Conservation (phyloP, 2,888 invertebrate genomes). For the Ectropis crepuscularia region DNA sequence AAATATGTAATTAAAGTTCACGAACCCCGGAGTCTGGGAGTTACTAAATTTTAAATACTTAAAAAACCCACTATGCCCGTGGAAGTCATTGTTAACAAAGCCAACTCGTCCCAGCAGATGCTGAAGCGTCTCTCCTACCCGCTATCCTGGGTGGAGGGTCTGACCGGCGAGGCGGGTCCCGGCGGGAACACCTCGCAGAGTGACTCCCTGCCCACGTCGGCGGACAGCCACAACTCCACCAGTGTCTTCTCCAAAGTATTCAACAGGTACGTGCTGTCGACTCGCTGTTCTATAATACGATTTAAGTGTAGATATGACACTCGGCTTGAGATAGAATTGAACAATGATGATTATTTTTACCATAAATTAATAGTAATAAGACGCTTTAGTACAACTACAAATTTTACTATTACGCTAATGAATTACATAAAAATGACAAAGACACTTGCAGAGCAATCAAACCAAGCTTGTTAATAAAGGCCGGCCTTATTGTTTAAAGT, state of each 20-base stretch:
- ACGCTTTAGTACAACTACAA: too few relatives aligned
- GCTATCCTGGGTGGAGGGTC: constrained; percentile 95
- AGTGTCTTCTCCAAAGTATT: constrained; percentile 96
- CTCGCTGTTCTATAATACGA: not conserved
- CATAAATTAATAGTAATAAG: too few relatives aligned
- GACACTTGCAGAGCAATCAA: too few relatives aligned
- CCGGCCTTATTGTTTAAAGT: too few relatives aligned
- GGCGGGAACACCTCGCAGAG: constrained; percentile 75
- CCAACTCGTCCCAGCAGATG: constrained; percentile 86
- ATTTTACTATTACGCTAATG: too few relatives aligned
- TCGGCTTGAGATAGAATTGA: not conserved
- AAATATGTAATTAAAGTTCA: too few relatives aligned
- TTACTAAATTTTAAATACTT: too few relatives aligned
- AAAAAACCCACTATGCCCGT: too few relatives aligned
- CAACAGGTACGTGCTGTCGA: constrained; percentile 87
- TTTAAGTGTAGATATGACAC: constrained; percentile 27
- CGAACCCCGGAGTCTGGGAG: too few relatives aligned
- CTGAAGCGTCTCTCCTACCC: constrained; percentile 96
- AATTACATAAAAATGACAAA: too few relatives aligned
- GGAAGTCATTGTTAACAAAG: constrained; percentile 3
- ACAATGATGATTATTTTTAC: too few relatives aligned
- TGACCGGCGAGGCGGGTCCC: constrained; percentile 90
- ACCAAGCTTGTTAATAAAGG: too few relatives aligned
- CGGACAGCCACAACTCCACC: constrained; percentile 86
- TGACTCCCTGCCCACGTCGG: constrained; percentile 84